Evolutionary conservation across 2,888 invertebrate species (phyloP).

Genomic region (Pristionchus entomophagus): DNA sequence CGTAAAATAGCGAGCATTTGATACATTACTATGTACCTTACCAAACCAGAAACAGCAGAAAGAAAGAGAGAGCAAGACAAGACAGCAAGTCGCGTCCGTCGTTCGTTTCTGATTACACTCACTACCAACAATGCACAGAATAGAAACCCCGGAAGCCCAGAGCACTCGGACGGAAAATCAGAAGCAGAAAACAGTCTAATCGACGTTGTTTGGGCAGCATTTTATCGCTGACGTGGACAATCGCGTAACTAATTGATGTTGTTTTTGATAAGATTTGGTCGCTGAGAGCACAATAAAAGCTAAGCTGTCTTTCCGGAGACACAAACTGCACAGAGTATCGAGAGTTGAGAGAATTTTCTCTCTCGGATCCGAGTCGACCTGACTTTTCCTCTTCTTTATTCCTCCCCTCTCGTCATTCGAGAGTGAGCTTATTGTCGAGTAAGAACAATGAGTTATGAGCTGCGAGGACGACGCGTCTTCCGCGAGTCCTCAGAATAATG

Average conservation of each 20-base stretch:
- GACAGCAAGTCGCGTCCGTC: neutral
- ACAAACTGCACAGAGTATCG: neutral
- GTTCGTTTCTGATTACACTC: neutral
- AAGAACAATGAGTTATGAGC: neutral
- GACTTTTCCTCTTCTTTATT: neutral
- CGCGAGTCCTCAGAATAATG: neutral
- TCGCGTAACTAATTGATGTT: neutral
- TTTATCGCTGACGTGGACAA: too few species aligned
- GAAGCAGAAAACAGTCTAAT: neutral
- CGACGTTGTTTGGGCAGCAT: neutral
- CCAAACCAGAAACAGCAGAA: too few species aligned
- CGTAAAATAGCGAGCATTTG: too few species aligned
- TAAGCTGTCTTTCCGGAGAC: neutral
- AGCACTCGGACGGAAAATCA: constrained; percentile 21
- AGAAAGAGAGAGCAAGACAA: too few species aligned
- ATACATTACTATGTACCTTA: too few species aligned
- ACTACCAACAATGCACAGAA: neutral
- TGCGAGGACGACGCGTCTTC: neutral
- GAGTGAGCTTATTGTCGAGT: too few species aligned
- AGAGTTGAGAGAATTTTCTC: neutral
- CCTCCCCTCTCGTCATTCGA: neutral
- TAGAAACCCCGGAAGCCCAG: neutral
- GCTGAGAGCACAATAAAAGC: neutral
- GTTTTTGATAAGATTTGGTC: neutral
- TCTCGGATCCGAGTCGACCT: neutral